Conservation (phyloP, 2,797 vertebrate species). For the Rhincodon typus region DNA sequence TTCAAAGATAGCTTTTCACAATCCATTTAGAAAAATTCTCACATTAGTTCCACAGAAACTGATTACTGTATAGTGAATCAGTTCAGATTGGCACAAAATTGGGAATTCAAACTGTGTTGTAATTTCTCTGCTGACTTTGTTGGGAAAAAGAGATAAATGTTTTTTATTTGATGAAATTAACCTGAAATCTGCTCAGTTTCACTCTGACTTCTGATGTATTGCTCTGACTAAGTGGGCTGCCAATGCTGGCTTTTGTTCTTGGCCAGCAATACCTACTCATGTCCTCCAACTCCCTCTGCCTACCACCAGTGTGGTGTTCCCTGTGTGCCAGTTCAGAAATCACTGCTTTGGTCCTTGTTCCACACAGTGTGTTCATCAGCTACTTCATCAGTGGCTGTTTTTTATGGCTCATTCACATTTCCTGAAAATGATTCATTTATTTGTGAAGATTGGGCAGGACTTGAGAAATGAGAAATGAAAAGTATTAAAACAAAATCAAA, state of each 20-base stretch:
- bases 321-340: background rate
- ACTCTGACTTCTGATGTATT: background rate
- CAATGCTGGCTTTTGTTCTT: background rate
- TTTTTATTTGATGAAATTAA: background rate
- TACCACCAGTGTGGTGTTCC: background rate
- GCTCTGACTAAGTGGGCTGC: background rate
- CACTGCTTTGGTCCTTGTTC: background rate
- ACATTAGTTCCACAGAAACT: background rate
- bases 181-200: background rate
- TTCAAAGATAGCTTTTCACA: background rate
- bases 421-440: background rate
- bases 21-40: background rate
- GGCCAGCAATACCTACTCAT: background rate
- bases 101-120: background rate
- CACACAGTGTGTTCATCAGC: background rate
- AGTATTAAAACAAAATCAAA: background rate
- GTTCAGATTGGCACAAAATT: background rate
- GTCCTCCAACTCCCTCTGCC: background rate
- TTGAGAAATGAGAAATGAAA: background rate
- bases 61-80: background rate
- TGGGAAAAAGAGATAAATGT: background rate
- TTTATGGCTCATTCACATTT: background rate
- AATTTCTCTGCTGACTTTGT: background rate
- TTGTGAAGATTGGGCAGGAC: background rate
- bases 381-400: background rate